Conservation (phyloP, 2,113 vertebrate species). For the Spermophilus dauricus region DNA sequence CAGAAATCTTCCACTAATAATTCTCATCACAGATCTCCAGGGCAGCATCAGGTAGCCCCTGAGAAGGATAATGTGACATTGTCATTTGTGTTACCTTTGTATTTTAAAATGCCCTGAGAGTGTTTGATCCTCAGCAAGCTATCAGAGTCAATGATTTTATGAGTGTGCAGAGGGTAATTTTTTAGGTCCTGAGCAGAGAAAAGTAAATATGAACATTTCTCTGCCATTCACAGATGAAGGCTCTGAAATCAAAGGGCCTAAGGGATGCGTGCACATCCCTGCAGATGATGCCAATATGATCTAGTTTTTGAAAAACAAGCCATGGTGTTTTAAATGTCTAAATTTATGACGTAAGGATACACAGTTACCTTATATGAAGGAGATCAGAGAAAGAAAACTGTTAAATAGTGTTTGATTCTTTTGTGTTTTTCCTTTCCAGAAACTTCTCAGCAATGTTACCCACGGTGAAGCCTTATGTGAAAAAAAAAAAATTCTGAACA, state of each 20-base stretch:
- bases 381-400: not conserved
- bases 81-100: not conserved
- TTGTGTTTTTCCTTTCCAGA: constrained; percentile 14
- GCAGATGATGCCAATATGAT: not conserved
- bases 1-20: not conserved
- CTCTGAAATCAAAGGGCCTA: constrained; percentile 36
- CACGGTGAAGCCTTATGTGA: not conserved
- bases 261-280: not conserved
- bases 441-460: constrained; percentile 13
- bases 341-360: not conserved
- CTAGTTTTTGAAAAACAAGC: not conserved
- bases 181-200: constrained; percentile 21
- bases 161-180: constrained; percentile 28
- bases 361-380: not conserved
- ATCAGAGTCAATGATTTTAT: not conserved
- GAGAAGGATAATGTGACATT: not conserved
- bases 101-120: not conserved
- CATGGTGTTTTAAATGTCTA: too few species aligned
- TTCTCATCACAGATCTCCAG: not conserved
- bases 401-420: constrained; percentile 5
- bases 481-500: not conserved
- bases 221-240: constrained; percentile 11
- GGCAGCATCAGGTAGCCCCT: not conserved
- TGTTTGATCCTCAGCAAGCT: constrained; percentile 44
- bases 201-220: constrained; percentile 40